Conservation (phyloP, 1,140 invertebrate genomes). For the Watersipora subatra region DNA sequence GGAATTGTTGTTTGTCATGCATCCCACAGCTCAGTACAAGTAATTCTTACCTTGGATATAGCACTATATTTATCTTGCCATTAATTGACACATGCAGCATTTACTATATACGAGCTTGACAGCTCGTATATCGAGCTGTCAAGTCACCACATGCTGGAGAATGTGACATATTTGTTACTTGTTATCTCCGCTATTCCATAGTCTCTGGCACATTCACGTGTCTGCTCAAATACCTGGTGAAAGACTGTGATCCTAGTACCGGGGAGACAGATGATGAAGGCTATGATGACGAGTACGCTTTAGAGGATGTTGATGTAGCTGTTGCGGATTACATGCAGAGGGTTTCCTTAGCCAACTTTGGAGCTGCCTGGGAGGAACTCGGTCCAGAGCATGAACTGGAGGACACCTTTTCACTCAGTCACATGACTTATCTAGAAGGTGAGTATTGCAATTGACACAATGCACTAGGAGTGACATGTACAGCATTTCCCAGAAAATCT, state of each 20-base stretch:
- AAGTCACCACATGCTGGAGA: too few relatives aligned
- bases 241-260: conserved; percentile 88
- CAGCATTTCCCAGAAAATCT: too few relatives aligned
- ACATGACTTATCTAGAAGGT: conserved; percentile 59
- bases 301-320: conserved; percentile 85
- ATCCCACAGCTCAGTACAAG: too few relatives aligned
- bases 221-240: conserved; percentile 79
- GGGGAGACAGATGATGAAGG: conserved; percentile 84
- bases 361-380: conserved; percentile 56
- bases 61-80: too few relatives aligned
- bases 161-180: too few relatives aligned
- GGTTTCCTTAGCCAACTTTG: conserved; percentile 58
- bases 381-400: conserved; percentile 63
- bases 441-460: background rate
- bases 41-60: too few relatives aligned
- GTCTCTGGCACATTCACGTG: conserved; percentile 64
- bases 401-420: conserved; percentile 75
- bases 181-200: conserved; percentile 17
- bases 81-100: too few relatives aligned
- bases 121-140: too few relatives aligned
- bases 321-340: conserved; percentile 82
- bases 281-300: conserved; percentile 66
- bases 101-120: too few relatives aligned
- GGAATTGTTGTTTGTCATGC: too few relatives aligned
- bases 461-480: too few relatives aligned